Evolutionary conservation across 2,888 invertebrate genomes (phyloP), one percentile per base, ranked within the genome.

Genomic region (Bombylius discolor): DNA sequence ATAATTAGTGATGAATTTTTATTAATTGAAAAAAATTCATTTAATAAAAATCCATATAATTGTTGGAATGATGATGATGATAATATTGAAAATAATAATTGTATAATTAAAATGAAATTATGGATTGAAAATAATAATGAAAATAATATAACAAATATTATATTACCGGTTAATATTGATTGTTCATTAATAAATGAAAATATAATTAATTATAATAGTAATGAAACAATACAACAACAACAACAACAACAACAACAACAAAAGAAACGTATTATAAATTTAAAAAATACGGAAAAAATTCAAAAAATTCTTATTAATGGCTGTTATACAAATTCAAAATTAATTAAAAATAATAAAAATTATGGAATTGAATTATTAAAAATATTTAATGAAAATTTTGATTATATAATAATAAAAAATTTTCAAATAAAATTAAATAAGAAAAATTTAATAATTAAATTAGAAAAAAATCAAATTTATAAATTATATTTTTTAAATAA

Each of bases 281-380:
- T 45, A 34, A n/a, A 47, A 31, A 39, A 47, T 32, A 8, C 2
- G 2, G 44, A 45, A 49, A 52, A 48, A 49, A 49, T 56, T 23
- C 7, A 14, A 44, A 49, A 45, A 11, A 45, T 56, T 14, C 48
- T 44, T 9, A 44, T 56, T 9, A 50, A 56, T 23, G 56, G 56
- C 5, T 56, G 56, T 42, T 12, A 52, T 34, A 39, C 56, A 51
- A 52, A 44, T 33, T 23, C 4, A 42, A 7, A 11, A 23, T 2
- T 23, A 23, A 23, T 23, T 1, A 23, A 23, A 23, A 23, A 23
- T 2, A 23, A 2, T 2, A 23, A 23, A 23, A 23, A 23, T 23
- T 23, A 23, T 23, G 23, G 23, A 23, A 23, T 23, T 23, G 23
- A 23, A 23, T 23, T 23, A 23, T 23, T 23, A 23, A 23, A 1